These are phyloP conservation scores for Pipa parva DNA, from an alignment of 2,113 vertebrate genomes.

Conservation along the genomic window DNA sequence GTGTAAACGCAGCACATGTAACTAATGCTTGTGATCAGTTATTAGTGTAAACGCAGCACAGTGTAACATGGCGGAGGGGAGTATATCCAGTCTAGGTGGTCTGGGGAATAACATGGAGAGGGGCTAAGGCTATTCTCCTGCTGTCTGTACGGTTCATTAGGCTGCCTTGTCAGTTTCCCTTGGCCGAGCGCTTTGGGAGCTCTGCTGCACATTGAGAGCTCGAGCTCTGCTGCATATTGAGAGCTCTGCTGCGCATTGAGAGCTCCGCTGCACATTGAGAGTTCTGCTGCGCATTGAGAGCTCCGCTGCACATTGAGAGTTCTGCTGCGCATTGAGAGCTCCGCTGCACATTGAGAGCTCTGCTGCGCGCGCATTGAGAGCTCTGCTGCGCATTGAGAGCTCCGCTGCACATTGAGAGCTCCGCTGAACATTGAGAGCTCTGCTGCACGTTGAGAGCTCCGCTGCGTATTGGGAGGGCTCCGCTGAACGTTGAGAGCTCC, in stretches of 20 bases:
- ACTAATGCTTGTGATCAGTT: too few relatives aligned
- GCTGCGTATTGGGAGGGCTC: slow-evolving; percentile 88
- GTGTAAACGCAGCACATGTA: too few relatives aligned
- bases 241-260: slow-evolving; percentile 89
- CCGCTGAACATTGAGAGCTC: slow-evolving; percentile 85
- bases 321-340: slow-evolving; percentile 85
- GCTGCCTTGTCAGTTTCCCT: slow-evolving; percentile 86
- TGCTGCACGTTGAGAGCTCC: slow-evolving; percentile 88
- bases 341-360: slow-evolving; percentile 91
- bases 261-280: slow-evolving; percentile 88
- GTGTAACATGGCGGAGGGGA: not conserved
- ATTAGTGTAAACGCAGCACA: too few relatives aligned
- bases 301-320: slow-evolving; percentile 88
- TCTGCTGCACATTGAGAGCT: slow-evolving; percentile 88
- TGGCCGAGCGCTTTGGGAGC: slow-evolving; percentile 80
- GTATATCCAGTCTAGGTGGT: slow-evolving; percentile 60
- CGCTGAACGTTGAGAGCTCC: slow-evolving; percentile 88
- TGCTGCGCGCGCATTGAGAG: too few relatives aligned
- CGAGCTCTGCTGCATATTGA: too few relatives aligned
- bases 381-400: slow-evolving; percentile 89
- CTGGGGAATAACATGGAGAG: slow-evolving; percentile 52
- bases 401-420: slow-evolving; percentile 88
- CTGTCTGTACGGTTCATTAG: slow-evolving; percentile 87
- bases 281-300: too few relatives aligned
- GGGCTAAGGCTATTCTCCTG: slow-evolving; percentile 75